Percentiles rank a stretch among this genome's conserved stretches.
phyloP scores from a whole-genome alignment of 35 echinoderm and acorn worm species.

The Ophioderma brevispina region DNA sequence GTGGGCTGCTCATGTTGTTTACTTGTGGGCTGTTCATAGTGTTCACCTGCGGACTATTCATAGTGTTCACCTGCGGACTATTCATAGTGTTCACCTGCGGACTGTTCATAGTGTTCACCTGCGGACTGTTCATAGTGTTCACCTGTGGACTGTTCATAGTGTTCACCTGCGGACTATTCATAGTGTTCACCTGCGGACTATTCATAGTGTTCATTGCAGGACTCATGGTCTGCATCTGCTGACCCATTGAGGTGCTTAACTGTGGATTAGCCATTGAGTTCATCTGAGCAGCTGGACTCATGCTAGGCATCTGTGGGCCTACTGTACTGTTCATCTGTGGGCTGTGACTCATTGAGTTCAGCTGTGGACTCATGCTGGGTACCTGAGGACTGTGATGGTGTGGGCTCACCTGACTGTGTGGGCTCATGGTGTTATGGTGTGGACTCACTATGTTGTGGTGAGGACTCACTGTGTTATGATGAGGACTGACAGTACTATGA shows the following conservation, averaged over 20 bases:
- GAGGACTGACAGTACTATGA: neutral
- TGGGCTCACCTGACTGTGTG: slow-evolving; percentile 37
- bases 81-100: slow-evolving; percentile 61
- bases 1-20: slow-evolving; percentile 39
- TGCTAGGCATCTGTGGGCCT: neutral
- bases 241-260: neutral
- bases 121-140: slow-evolving; percentile 37
- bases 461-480: neutral
- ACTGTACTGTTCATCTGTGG: neutral
- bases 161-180: slow-evolving; percentile 83
- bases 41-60: slow-evolving; percentile 43
- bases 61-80: slow-evolving; percentile 52
- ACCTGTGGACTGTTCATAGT: slow-evolving; percentile 76
- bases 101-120: slow-evolving; percentile 27
- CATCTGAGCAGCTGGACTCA: neutral
- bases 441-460: slow-evolving; percentile 19
- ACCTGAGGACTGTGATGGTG: slow-evolving; percentile 25
- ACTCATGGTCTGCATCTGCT: slow-evolving; percentile 47
- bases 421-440: slow-evolving; percentile 10
- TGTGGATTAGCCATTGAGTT: neutral
- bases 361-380: slow-evolving; percentile 24
- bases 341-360: neutral
- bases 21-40: slow-evolving; percentile 61
- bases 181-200: slow-evolving; percentile 73
- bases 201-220: slow-evolving; percentile 77